Conservation (phyloP, 1,140 invertebrate genomes). For the Meteorus sp. region DNA sequence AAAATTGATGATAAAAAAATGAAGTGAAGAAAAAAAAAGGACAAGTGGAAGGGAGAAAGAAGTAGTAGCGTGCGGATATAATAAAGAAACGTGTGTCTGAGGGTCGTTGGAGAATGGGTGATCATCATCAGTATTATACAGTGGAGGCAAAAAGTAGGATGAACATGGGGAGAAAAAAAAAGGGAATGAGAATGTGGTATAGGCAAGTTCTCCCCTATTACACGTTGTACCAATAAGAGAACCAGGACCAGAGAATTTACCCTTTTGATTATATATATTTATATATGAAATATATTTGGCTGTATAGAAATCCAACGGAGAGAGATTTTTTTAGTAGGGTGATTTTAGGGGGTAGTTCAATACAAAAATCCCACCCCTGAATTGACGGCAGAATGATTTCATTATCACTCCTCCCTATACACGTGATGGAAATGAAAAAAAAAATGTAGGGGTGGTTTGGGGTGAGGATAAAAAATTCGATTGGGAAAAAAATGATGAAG, state of each 20-base stretch:
- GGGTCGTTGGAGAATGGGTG: not conserved
- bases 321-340: not conserved
- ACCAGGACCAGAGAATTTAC: not conserved
- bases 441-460: too few species aligned
- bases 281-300: too few species aligned
- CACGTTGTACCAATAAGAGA: slow-evolving; percentile 6
- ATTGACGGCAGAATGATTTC: slow-evolving; percentile 47
- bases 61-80: too few species aligned
- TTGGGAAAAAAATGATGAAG: slow-evolving; percentile 25
- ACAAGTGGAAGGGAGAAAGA: slow-evolving; percentile 20
- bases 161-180: too few species aligned
- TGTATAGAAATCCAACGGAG: too few species aligned
- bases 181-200: not conserved
- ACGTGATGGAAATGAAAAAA: slow-evolving; percentile 11
- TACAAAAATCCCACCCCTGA: slow-evolving; percentile 40
- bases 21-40: slow-evolving; percentile 23
- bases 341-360: not conserved
- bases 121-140: too few species aligned
- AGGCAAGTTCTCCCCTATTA: slow-evolving; percentile 1
- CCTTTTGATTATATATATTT: too few species aligned
- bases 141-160: too few species aligned
- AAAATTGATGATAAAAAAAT: not conserved
- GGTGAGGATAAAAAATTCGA: slow-evolving; percentile 29
- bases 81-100: not conserved
- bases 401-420: slow-evolving; percentile 39